Evolutionary conservation across 2,888 invertebrate species (phyloP), one percentile per base, ranked within the genome.

Genomic region (Orthonevra nobilis): DNA sequence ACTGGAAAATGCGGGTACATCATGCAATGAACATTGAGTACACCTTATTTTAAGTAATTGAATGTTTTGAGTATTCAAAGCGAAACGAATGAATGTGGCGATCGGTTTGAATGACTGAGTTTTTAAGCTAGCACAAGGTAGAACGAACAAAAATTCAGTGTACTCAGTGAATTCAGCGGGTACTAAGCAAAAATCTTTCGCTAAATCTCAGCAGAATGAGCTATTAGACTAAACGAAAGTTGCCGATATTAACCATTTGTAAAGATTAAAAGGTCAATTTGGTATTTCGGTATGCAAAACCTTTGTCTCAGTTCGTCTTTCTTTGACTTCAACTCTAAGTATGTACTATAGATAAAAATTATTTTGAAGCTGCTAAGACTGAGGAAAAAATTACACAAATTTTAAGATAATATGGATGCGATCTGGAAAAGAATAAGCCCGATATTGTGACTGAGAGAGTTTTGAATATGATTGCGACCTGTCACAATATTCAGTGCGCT

Each of bases 381-480:
- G 15, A 38, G 38, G 38, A 38, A 15, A 38, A 38, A 38, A 38
- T 38, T 14, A 38, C 38, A 3, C 42, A 10, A 36, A 60, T 48
- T 19, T 50, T 48, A 46, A 38, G 48, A n/a, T 42, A 60, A 20
- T 69, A 48, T 40, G 69, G 50, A 12, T 69, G 69, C 40, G 60
- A 69, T 60, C 10, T 60, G 28, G 19, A 38, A 30, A 34, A 40
- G 42, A 60, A 61, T 30, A 50, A 60, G 17, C 48, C 50, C 28
- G 42, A 50, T 10, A 69, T 60, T 40, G 50, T 61, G 9, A 60
- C 60, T 20, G 60, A 69, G 26, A 42, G 60, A n/a, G n/a, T n/a
- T n/a, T n/a, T n/a, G n/a, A n/a, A n/a, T n/a, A n/a, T n/a, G n/a
- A n/a, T n/a, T n/a, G n/a, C n/a, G n/a, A n/a, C n/a, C n/a, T n/a